Evolutionary conservation across 2,888 invertebrate genomes (phyloP).

Genomic region (Tortrix viridana): DNA sequence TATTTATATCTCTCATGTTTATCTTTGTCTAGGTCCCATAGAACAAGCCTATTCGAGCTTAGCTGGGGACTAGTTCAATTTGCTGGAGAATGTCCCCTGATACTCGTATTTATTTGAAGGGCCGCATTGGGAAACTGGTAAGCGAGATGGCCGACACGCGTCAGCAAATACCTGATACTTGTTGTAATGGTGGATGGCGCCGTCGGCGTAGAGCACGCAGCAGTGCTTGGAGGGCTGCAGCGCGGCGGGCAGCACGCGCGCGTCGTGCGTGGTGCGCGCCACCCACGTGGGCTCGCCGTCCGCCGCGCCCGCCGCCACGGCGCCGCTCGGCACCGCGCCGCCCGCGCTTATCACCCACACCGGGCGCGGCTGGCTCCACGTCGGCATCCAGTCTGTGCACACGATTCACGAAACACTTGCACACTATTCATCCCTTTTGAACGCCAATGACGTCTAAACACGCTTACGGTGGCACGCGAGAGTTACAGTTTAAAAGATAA

Average conservation of each 20-base stretch:
- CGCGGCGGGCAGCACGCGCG: constrained; percentile 67
- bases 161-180: constrained; percentile 67
- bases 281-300: constrained; percentile 69
- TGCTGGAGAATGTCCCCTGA: too few relatives aligned
- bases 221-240: constrained; percentile 72
- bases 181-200: constrained; percentile 61
- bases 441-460: too few relatives aligned
- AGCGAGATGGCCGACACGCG: not conserved
- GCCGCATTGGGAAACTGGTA: too few relatives aligned
- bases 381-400: constrained; percentile 65
- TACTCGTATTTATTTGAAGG: too few relatives aligned
- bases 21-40: too few relatives aligned
- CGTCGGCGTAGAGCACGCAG: constrained; percentile 68
- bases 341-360: constrained; percentile 76
- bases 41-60: too few relatives aligned
- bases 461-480: too few relatives aligned
- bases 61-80: too few relatives aligned
- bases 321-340: constrained; percentile 76
- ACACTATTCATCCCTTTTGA: too few relatives aligned
- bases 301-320: constrained; percentile 66
- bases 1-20: too few relatives aligned
- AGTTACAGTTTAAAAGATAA: too few relatives aligned
- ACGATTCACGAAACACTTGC: too few relatives aligned
- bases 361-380: constrained; percentile 59
- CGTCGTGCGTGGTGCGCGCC: constrained; percentile 71